These are phyloP conservation scores for rat (Rattus norvegicus) DNA, from an alignment of 2,113 vertebrate genomes.

Conservation along the genomic window DNA sequence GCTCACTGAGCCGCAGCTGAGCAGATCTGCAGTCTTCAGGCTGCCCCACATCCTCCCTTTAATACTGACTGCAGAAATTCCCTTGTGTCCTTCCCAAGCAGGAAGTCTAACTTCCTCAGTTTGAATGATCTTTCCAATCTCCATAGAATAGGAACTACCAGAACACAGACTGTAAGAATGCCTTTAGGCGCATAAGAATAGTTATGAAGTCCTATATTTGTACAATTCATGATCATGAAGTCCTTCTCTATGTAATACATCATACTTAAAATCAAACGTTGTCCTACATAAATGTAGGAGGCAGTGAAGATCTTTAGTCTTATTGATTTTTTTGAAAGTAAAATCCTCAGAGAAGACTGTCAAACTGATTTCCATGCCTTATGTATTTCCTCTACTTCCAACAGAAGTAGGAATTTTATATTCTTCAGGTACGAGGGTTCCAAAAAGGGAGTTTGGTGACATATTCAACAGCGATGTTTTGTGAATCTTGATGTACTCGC, in stretches of 20 bases:
- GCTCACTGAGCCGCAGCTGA: constrained; percentile 69
- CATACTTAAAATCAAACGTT: neutral
- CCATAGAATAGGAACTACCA: neutral
- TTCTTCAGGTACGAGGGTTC: neutral
- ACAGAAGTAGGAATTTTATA: neutral
- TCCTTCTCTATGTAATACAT: neutral
- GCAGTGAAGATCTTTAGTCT: neutral
- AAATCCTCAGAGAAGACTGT: neutral
- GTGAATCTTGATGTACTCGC: neutral
- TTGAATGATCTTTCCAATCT: constrained; percentile 15
- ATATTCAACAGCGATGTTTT: neutral
- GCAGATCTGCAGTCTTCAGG: constrained; percentile 56
- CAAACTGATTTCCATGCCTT: neutral
- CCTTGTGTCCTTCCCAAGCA: neutral
- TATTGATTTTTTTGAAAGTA: neutral
- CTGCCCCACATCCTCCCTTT: constrained; percentile 36
- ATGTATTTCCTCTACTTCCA: rapidly evolving
- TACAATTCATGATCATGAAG: neutral
- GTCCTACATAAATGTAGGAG: neutral
- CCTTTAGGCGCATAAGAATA: neutral
- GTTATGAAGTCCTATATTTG: constrained; percentile 21
- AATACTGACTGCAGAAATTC: constrained; percentile 31
- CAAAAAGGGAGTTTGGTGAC: neutral
- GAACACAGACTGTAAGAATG: neutral
- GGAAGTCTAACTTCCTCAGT: constrained; percentile 6